Evolutionary conservation across 2,113 vertebrate species (phyloP).

Genomic region (Bufo gargarizans): DNA sequence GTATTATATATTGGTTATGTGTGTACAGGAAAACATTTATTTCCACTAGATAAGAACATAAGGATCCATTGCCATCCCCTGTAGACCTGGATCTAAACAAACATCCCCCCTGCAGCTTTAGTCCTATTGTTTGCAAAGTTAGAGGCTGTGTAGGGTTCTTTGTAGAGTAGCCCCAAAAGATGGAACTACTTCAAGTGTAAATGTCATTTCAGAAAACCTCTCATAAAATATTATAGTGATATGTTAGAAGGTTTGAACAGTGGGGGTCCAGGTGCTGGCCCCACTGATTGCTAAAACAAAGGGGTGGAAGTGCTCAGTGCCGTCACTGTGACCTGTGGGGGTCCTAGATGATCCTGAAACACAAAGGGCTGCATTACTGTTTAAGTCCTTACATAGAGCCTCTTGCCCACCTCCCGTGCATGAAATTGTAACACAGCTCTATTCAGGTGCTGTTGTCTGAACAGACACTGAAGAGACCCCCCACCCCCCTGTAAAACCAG

Average conservation of each 20-base stretch:
- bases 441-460: too few relatives aligned
- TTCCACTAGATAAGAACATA: neutral
- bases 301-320: too few relatives aligned
- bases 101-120: neutral
- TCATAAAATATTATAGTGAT: too few relatives aligned
- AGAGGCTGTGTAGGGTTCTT: neutral
- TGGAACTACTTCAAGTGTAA: neutral
- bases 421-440: too few relatives aligned
- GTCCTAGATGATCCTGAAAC: neutral
- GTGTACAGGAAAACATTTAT: neutral
- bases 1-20: neutral
- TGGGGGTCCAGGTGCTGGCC: too few relatives aligned
- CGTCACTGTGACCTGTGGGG: neutral
- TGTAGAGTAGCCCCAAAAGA: neutral
- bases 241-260: too few relatives aligned
- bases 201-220: neutral
- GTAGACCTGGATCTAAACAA: neutral
- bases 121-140: neutral
- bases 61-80: neutral
- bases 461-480: too few relatives aligned
- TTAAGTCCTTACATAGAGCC: too few relatives aligned
- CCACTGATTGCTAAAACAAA: too few relatives aligned
- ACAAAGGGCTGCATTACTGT: neutral
- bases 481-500: too few relatives aligned
- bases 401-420: too few relatives aligned